Evolutionary conservation across 2,888 invertebrate genomes (phyloP).

Genomic region (Blastobasis lacticolella): DNA sequence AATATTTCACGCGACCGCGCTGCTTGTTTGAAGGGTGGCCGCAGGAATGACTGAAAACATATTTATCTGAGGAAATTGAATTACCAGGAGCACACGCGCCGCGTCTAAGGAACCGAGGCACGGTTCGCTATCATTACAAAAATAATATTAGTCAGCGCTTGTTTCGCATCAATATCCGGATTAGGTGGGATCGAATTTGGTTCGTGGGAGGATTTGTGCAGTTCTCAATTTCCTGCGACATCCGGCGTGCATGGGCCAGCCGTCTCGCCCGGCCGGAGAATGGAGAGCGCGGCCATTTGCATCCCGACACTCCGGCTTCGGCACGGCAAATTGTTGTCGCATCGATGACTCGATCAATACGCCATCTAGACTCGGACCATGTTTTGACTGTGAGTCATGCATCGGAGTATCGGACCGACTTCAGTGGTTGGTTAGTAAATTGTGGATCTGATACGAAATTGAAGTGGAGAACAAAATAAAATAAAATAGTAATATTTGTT

Average conservation of each 20-base stretch:
- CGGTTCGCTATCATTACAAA: constrained; percentile 26
- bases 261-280: constrained; percentile 43
- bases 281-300: constrained; percentile 66
- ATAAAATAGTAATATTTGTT: too few species aligned
- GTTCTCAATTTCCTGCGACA: constrained; percentile 72
- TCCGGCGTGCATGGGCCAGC: constrained; percentile 55
- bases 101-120: constrained; percentile 17
- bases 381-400: not conserved
- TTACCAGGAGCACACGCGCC: constrained; percentile 22
- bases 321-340: constrained; percentile 71
- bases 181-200: constrained; percentile 70
- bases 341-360: constrained; percentile 66
- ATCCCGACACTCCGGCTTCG: constrained; percentile 61
- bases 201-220: constrained; percentile 71
- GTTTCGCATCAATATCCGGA: constrained; percentile 72
- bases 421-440: too few species aligned
- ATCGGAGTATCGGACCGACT: not conserved
- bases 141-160: constrained; percentile 41
- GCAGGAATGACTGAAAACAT: constrained; percentile 38
- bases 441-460: too few species aligned
- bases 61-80: constrained; percentile 37
- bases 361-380: constrained; percentile 29
- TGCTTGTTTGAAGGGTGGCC: constrained; percentile 34
- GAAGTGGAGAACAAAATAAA: too few species aligned
- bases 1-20: constrained; percentile 55